phyloP scores from a whole-genome alignment of 2,113 vertebrate species.

The Rhabdornis inornatus region DNA sequence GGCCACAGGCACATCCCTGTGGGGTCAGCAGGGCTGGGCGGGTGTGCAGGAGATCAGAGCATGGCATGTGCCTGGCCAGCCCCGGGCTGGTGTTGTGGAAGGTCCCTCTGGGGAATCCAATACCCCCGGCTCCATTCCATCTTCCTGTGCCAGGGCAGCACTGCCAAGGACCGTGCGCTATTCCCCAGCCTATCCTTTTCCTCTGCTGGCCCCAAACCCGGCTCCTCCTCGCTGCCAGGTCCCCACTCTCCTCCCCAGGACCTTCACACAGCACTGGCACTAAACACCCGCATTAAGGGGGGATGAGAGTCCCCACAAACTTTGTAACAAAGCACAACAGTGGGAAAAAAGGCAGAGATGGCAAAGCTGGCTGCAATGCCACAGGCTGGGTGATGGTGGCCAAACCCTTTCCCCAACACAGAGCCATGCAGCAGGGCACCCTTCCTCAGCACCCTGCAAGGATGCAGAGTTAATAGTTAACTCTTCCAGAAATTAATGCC shows the following conservation, averaged over 20 bases:
- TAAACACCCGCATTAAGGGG: background rate
- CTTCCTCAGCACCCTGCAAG: background rate
- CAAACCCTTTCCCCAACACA: background rate
- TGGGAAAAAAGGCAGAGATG: background rate
- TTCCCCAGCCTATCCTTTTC: slow-evolving; percentile 35
- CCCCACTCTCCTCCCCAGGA: background rate
- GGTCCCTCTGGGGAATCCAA: background rate
- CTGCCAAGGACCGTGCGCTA: background rate
- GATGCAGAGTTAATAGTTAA: slow-evolving; percentile 62
- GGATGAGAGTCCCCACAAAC: background rate
- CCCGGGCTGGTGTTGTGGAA: background rate
- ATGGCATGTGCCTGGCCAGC: background rate
- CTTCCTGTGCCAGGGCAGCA: background rate
- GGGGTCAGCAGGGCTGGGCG: fast-evolving
- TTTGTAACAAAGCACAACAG: background rate
- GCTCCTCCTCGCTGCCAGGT: slow-evolving; percentile 3
- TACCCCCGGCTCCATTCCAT: background rate
- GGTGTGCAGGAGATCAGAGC: background rate
- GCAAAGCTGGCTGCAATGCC: background rate
- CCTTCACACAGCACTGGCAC: background rate
- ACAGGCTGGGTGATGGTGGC: background rate
- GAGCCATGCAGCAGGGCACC: background rate
- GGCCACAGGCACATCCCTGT: fast-evolving
- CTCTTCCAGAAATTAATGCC: background rate
- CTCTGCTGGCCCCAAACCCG: background rate